These are phyloP conservation scores for Catagonus wagneri DNA, from an alignment of 2,113 vertebrate species.

Conservation along the genomic window DNA sequence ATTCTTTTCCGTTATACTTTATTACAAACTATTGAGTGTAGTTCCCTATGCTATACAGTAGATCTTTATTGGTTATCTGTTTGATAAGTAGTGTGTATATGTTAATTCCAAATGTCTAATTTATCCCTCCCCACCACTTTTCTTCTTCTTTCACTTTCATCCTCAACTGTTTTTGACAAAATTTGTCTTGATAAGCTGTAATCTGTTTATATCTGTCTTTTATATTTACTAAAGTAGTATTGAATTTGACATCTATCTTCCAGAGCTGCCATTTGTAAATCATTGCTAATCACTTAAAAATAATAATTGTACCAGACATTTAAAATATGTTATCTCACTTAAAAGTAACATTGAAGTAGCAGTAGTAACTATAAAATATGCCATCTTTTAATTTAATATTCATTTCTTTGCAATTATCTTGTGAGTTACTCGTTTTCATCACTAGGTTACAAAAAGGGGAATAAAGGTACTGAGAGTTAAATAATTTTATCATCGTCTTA, in stretches of 20 bases:
- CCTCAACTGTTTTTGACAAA: background rate
- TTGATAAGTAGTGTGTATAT: background rate
- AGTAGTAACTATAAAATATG: background rate
- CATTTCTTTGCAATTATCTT: background rate
- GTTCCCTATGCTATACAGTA: background rate
- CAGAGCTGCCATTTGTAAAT: background rate
- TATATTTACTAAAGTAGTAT: background rate
- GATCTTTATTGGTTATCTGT: background rate
- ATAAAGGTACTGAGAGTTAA: background rate
- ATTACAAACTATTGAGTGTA: background rate
- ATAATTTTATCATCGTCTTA: background rate
- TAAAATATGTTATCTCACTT: background rate
- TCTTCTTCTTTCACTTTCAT: background rate
- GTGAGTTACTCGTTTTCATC: slow-evolving; percentile 16
- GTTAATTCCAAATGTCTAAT: background rate
- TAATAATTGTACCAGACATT: background rate
- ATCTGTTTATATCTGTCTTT: background rate
- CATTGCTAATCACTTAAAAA: background rate
- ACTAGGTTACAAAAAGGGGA: background rate
- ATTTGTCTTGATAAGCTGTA: background rate
- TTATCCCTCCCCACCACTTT: background rate
- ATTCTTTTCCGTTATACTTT: background rate
- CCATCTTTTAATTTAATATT: background rate
- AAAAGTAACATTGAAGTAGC: background rate
- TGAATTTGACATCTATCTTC: background rate